These are phyloP conservation scores for Maniola jurtina DNA, from an alignment of 1,140 invertebrate genomes.

Conservation along the genomic window DNA sequence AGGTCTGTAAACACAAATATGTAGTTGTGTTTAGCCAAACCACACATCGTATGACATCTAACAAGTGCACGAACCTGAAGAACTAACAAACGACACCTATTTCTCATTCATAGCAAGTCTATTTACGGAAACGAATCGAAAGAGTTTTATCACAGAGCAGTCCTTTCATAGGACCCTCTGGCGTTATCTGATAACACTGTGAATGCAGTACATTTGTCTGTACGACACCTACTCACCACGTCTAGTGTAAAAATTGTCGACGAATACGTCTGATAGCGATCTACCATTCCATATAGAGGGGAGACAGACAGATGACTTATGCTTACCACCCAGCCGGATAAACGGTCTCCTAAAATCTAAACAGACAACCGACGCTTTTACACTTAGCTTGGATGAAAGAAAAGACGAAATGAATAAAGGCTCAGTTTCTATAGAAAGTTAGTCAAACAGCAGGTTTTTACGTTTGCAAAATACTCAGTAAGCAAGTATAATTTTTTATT, in stretches of 20 bases:
- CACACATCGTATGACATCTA: neutral
- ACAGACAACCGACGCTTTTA: neutral
- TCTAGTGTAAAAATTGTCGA: constrained; percentile 76
- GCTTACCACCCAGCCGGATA: constrained; percentile 8
- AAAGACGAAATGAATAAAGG: too few species aligned
- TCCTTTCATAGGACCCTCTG: constrained; percentile 69
- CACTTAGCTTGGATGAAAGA: neutral
- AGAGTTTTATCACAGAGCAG: constrained; percentile 58
- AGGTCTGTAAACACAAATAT: too few species aligned
- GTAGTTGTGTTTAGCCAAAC: too few species aligned
- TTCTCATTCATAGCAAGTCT: constrained; percentile 62
- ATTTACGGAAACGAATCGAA: constrained; percentile 69
- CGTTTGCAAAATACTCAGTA: too few species aligned
- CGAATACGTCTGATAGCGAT: constrained; percentile 71
- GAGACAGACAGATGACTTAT: constrained; percentile 25
- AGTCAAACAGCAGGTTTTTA: too few species aligned
- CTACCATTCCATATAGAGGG: constrained; percentile 61
- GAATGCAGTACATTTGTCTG: constrained; percentile 74
- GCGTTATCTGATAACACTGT: constrained; percentile 69
- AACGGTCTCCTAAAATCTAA: neutral
- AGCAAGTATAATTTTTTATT: too few species aligned
- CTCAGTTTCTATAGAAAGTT: too few species aligned
- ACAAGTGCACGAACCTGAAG: constrained; percentile 35
- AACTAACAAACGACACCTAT: constrained; percentile 54
- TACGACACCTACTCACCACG: constrained; percentile 57